Evolutionary conservation across 2,113 vertebrate species (phyloP).

Genomic region (Eublepharis macularius): DNA sequence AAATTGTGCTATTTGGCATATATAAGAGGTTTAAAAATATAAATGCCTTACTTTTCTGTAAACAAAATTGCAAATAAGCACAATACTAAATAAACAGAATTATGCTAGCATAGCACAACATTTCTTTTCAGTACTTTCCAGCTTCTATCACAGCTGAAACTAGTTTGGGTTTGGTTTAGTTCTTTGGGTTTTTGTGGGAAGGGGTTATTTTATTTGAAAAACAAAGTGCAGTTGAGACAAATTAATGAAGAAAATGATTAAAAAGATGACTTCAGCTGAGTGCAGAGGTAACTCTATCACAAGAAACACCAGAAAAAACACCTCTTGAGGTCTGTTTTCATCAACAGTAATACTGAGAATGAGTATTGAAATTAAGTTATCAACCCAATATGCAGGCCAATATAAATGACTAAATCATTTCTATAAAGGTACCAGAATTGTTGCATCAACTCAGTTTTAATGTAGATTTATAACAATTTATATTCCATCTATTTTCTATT

Average conservation of each 20-base stretch:
- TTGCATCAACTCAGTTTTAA: not conserved
- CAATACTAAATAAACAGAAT: too few species aligned
- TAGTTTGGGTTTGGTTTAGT: not conserved
- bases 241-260: not conserved
- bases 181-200: too few species aligned
- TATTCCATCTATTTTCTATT: not conserved
- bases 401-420: not conserved
- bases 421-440: not conserved
- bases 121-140: not conserved
- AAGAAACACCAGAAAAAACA: not conserved
- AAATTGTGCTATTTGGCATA: too few species aligned
- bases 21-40: too few species aligned
- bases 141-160: not conserved
- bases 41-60: too few species aligned
- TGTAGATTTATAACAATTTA: not conserved
- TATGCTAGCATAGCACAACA: too few species aligned
- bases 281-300: not conserved
- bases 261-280: not conserved
- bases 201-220: too few species aligned
- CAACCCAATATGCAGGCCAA: not conserved
- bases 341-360: not conserved
- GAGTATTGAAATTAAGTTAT: not conserved
- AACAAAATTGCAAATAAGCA: too few species aligned
- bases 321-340: not conserved
- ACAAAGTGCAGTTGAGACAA: too few species aligned